These are phyloP conservation scores for Doris montereyensis DNA, from an alignment of 2,888 invertebrate species.

Conservation along the genomic window DNA sequence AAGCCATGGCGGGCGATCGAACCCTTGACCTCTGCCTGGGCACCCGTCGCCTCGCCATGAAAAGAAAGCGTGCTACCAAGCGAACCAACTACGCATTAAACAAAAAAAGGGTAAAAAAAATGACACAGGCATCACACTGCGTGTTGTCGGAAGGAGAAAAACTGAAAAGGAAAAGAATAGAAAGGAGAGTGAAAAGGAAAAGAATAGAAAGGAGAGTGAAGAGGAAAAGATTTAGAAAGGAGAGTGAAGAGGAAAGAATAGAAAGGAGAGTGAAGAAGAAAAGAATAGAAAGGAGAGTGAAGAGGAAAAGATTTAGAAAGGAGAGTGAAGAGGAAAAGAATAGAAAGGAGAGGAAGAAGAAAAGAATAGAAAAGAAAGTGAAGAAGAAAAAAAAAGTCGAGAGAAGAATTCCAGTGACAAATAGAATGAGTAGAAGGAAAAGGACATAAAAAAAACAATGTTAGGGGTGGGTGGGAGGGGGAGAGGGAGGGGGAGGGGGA, in stretches of 20 bases:
- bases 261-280: background rate
- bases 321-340: background rate
- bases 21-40: no score
- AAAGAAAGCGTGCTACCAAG: no score
- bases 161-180: background rate
- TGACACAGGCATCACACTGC: background rate
- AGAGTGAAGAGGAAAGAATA: background rate
- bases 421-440: no score
- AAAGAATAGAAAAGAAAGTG: background rate
- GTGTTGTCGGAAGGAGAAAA: no score
- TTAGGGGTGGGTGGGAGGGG: no score
- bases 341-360: background rate
- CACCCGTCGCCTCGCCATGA: no score
- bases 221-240: background rate
- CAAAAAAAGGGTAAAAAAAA: background rate
- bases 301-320: conserved; percentile 14
- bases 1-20: conserved; percentile 6
- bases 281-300: background rate
- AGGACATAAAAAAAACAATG: no score
- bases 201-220: background rate
- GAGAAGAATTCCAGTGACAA: background rate
- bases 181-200: conserved; percentile 11
- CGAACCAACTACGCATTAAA: no score
- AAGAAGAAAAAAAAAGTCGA: background rate
- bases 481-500: no score